Percentiles rank a stretch among this genome's conserved stretches.
These are phyloP conservation scores for Cantharis rufa DNA, from an alignment of 2,888 invertebrate species.

Conservation along the genomic window DNA sequence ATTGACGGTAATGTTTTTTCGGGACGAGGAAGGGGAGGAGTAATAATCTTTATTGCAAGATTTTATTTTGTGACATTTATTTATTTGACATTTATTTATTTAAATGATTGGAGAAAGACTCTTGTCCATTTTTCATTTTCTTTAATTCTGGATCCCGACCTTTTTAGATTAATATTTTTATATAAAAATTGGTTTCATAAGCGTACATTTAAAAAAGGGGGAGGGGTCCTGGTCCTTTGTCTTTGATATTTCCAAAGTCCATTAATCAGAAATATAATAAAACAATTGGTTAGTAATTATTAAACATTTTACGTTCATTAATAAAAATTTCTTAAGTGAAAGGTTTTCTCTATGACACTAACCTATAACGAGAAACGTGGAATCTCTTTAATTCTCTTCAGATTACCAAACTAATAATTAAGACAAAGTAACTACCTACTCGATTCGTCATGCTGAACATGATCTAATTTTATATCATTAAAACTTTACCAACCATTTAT, in stretches of 20 bases:
- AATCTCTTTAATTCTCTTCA: slow-evolving; percentile 5
- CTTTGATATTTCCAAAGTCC: background rate
- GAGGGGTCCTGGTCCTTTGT: too few species aligned
- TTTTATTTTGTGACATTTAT: too few species aligned
- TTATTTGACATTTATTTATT: too few species aligned
- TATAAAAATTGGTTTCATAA: too few species aligned
- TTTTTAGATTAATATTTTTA: too few species aligned
- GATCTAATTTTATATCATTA: background rate
- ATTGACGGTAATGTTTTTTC: too few species aligned
- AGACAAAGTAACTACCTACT: background rate
- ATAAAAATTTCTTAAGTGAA: slow-evolving; percentile 11
- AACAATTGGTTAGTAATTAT: background rate
- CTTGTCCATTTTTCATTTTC: too few species aligned
- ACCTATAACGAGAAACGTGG: slow-evolving; percentile 18
- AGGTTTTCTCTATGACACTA: slow-evolving; percentile 14
- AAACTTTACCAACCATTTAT: background rate
- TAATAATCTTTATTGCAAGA: too few species aligned
- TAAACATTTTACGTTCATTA: background rate
- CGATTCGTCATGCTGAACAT: background rate
- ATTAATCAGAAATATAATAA: background rate
- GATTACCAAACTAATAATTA: slow-evolving; percentile 13
- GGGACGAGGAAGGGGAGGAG: too few species aligned
- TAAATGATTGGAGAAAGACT: too few species aligned
- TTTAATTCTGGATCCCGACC: too few species aligned
- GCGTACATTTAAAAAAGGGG: too few species aligned